Evolutionary conservation across 2,797 vertebrate genomes (phyloP).

Genomic region (Falco peregrinus): DNA sequence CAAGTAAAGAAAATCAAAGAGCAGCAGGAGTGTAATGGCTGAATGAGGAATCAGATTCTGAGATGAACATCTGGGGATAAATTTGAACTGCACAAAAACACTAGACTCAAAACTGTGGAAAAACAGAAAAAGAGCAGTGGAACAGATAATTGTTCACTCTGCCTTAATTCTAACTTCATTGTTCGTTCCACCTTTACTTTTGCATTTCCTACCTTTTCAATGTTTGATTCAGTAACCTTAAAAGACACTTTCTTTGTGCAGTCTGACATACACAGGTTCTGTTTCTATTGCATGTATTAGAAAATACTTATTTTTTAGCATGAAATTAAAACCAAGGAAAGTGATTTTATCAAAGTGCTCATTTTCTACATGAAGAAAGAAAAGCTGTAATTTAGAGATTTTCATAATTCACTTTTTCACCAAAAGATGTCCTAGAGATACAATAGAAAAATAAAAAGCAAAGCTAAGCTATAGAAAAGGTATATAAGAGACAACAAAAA

Average conservation of each 20-base stretch:
- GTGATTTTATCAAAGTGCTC: background rate
- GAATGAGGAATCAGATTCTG: background rate
- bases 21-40: constrained; percentile 6
- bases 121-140: background rate
- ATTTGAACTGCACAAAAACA: background rate
- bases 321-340: background rate
- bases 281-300: background rate
- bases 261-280: background rate
- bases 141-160: background rate
- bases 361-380: background rate
- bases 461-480: background rate
- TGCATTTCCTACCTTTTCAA: background rate
- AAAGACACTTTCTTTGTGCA: background rate
- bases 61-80: background rate
- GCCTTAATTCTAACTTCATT: background rate
- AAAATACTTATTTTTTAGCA: background rate
- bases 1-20: background rate
- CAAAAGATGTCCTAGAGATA: background rate
- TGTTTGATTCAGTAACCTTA: background rate
- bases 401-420: background rate
- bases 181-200: background rate
- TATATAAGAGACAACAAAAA: background rate
- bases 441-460: background rate
- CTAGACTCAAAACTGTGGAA: background rate
- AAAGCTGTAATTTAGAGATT: background rate